phyloP scores from a whole-genome alignment of 2,797 vertebrate genomes.

The Microctenopoma steveboyesi region DNA sequence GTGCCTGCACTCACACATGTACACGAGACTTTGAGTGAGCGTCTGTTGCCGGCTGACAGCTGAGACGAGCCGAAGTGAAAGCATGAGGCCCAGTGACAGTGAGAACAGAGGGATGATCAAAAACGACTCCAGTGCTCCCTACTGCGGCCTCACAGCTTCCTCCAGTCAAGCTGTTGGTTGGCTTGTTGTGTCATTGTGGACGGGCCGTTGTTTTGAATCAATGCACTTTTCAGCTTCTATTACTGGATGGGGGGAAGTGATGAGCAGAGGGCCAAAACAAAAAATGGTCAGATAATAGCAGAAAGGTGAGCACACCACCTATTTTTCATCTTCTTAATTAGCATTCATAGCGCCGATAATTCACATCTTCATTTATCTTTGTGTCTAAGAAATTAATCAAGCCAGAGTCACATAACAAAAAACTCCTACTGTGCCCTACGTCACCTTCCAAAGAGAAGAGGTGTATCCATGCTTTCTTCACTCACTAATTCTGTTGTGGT shows the following conservation, averaged over 20 bases:
- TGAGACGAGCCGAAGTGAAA: slow-evolving; percentile 66
- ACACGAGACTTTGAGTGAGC: slow-evolving; percentile 37
- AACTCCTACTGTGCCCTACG: slow-evolving; percentile 26
- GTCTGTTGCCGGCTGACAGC: slow-evolving; percentile 52
- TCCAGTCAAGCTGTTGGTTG: slow-evolving; percentile 66
- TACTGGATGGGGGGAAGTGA: slow-evolving; percentile 35
- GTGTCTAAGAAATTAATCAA: slow-evolving; percentile 39
- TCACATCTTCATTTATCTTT: slow-evolving; percentile 34
- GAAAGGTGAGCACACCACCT: slow-evolving; percentile 26
- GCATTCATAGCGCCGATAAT: slow-evolving; percentile 19
- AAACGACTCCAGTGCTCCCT: slow-evolving; percentile 62
- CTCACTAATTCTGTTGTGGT: slow-evolving; percentile 43
- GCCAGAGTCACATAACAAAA: slow-evolving; percentile 14
- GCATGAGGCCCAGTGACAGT: slow-evolving; percentile 58
- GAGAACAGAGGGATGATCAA: slow-evolving; percentile 74
- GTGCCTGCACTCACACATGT: slow-evolving; percentile 1
- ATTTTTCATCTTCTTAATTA: slow-evolving; percentile 25
- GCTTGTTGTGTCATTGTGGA: slow-evolving; percentile 62
- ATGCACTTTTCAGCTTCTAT: slow-evolving; percentile 51
- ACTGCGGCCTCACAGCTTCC: slow-evolving; percentile 65
- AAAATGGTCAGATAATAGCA: slow-evolving; percentile 14
- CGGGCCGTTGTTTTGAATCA: slow-evolving; percentile 58
- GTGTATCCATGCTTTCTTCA: slow-evolving; percentile 30
- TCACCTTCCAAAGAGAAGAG: slow-evolving; percentile 43
- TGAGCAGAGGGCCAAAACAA: slow-evolving; percentile 9